Conservation (phyloP, 1,140 invertebrate genomes). For the Bombus breviceps region DNA sequence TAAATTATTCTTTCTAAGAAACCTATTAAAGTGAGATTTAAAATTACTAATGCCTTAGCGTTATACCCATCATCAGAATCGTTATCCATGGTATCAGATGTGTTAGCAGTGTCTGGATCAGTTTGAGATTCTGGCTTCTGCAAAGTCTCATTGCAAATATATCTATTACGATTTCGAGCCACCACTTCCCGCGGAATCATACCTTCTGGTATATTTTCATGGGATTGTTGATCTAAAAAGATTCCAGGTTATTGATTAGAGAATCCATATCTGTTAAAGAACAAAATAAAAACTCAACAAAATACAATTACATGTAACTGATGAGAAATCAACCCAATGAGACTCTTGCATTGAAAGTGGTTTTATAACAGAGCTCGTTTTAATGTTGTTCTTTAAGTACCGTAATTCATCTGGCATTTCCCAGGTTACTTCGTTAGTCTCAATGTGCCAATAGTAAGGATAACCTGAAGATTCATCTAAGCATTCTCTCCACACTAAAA, state of each 20-base stretch:
- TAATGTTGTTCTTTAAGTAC: constrained; percentile 65
- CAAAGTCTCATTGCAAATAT: constrained; percentile 30
- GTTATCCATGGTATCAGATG: constrained; percentile 53
- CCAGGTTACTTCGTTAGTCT: constrained; percentile 89
- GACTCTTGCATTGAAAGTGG: constrained; percentile 65
- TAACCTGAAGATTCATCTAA: constrained; percentile 87
- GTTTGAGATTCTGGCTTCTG: constrained; percentile 31
- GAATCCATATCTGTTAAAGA: neutral
- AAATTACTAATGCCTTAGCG: neutral
- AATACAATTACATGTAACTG: constrained; percentile 64
- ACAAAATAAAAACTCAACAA: neutral
- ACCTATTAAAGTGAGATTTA: neutral
- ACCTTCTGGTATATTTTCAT: constrained; percentile 78
- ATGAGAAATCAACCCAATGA: constrained; percentile 70
- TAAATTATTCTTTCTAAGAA: constrained; percentile 9
- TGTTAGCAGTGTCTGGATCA: constrained; percentile 33
- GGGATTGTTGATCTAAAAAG: constrained; percentile 74
- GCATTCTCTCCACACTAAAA: constrained; percentile 87
- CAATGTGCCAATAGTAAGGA: constrained; percentile 89
- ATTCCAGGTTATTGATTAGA: neutral
- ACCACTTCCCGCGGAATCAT: constrained; percentile 81
- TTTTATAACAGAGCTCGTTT: constrained; percentile 52
- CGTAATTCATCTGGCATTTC: constrained; percentile 85
- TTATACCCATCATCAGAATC: constrained; percentile 58
- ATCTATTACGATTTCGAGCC: constrained; percentile 76